Evolutionary conservation across 2,113 vertebrate genomes (phyloP), one percentile per base, ranked within the genome.

Genomic region (Geococcyx californianus): DNA sequence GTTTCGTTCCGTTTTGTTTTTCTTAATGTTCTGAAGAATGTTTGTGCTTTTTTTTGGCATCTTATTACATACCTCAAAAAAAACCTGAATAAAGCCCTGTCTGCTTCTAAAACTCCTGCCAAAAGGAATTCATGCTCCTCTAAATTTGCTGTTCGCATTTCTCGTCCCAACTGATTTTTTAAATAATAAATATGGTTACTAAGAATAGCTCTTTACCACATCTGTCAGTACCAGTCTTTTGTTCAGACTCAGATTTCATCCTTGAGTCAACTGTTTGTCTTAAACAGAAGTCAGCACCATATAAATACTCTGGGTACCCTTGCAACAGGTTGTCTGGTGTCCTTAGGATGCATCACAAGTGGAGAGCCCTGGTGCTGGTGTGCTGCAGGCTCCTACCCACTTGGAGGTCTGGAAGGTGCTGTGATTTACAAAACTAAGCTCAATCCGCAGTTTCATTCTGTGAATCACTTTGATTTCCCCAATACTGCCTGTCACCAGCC

Each of bases 21-120:
- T 72, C 93, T 87, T 73, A 76, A 79, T 88, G 83, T 88, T 96
- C 90, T 91, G 44, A 79, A 89, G 93, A 89, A 88, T 92, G 92
- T 92, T 96, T 93, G 79, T 95, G 92, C 88, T 94, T 94, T 96
- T n/a, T 95, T 92, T 89, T 97, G 93, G 94, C 92, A 93, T 82
- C 84, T 87, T 55, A 36, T 64, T 92, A 63, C 91, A 95, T 93
- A 94, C 95, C 95, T 96, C 83, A 88, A 23, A 45, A 49, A 81
- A 93, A 96, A 93, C 74, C 87, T 95, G 82, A 95, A 77, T 94
- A 88, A 93, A 95, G 60, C 45, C 24, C 68, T 79, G 68, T 36
- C 44, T 95, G 77, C 83, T 72, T 77, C 79, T 88, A 93, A 91
- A 78, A 63, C 79, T 96, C 60, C 74, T 97, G 96, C 94, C 94